A percentile compares a stretch with the other conserved stretches of the same genome.
phyloP scores from a whole-genome alignment of 2,113 vertebrate genomes.

The Halichoeres trimaculatus region DNA sequence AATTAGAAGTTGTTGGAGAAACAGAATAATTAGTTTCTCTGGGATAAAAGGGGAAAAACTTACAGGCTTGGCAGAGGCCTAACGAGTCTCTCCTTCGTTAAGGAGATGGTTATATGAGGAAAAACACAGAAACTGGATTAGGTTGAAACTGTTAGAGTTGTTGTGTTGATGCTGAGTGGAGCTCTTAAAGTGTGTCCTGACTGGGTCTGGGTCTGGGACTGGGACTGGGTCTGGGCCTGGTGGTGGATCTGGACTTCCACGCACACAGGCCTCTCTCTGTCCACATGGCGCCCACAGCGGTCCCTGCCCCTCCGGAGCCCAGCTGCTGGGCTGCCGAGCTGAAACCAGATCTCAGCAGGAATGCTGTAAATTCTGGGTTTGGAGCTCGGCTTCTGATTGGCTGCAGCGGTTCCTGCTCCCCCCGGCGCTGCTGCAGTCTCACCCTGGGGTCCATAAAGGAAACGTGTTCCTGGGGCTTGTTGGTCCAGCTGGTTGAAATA shows the following conservation, averaged over 20 bases:
- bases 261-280: conserved; percentile 52
- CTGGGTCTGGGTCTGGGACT: too few species aligned
- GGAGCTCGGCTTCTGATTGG: conserved; percentile 77
- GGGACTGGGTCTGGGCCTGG: too few species aligned
- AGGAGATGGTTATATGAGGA: conserved; percentile 1
- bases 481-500: conserved; percentile 82
- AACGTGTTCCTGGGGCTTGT: conserved; percentile 73
- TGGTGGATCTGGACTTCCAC: neutral
- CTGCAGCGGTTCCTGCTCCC: conserved; percentile 76
- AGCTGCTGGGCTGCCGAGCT: conserved; percentile 75
- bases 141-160: neutral
- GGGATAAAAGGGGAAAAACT: conserved; percentile 11
- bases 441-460: conserved; percentile 80
- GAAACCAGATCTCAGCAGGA: conserved; percentile 68
- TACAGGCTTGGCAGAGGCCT: conserved; percentile 2
- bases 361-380: conserved; percentile 72
- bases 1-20: conserved; percentile 54
- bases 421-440: too few species aligned
- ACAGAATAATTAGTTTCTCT: conserved; percentile 31
- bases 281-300: conserved; percentile 60
- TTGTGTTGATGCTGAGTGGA: neutral
- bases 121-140: neutral
- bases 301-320: conserved; percentile 64
- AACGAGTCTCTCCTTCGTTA: conserved; percentile 1
- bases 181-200: neutral